Percentiles rank a stretch among this genome's conserved stretches.
phyloP scores from a whole-genome alignment of 2,797 vertebrate genomes.

The Tachyglossus aculeatus region DNA sequence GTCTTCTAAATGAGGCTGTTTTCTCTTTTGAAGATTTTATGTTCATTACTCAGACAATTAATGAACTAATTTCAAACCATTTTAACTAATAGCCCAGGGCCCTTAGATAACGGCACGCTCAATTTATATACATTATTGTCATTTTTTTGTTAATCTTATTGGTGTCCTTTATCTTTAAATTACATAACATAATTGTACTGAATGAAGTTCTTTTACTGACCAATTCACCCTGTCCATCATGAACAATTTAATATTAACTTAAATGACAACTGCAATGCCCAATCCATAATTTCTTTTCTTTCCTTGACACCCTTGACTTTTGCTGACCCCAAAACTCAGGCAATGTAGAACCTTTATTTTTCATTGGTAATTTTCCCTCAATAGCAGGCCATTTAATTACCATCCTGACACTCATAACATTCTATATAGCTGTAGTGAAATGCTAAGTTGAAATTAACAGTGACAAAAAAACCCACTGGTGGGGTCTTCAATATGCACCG shows the following conservation, averaged over 20 bases:
- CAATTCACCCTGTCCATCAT: neutral
- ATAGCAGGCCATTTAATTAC: conserved; percentile 27
- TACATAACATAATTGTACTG: too few relatives aligned
- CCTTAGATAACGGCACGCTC: too few relatives aligned
- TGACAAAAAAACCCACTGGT: neutral
- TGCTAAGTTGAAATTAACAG: neutral
- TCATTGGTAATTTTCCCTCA: conserved; percentile 14
- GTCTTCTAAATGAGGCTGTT: too few relatives aligned
- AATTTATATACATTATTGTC: too few relatives aligned
- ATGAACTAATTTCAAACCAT: neutral
- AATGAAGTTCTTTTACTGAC: neutral
- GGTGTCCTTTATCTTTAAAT: too few relatives aligned
- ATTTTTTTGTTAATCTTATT: too few relatives aligned
- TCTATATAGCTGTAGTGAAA: neutral
- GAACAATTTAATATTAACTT: conserved; percentile 11
- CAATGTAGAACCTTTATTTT: conserved; percentile 8
- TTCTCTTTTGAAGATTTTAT: conserved; percentile 8
- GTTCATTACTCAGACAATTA: neutral
- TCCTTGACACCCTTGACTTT: conserved; percentile 5
- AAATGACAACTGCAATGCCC: conserved; percentile 9
- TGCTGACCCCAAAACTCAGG: neutral
- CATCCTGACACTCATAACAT: conserved; percentile 14
- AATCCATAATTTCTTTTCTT: neutral
- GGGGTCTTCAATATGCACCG: conserved; percentile 11
- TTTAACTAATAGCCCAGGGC: too few relatives aligned